Conservation (phyloP, 2,888 invertebrate species). For the Clitarchus hookeri region DNA sequence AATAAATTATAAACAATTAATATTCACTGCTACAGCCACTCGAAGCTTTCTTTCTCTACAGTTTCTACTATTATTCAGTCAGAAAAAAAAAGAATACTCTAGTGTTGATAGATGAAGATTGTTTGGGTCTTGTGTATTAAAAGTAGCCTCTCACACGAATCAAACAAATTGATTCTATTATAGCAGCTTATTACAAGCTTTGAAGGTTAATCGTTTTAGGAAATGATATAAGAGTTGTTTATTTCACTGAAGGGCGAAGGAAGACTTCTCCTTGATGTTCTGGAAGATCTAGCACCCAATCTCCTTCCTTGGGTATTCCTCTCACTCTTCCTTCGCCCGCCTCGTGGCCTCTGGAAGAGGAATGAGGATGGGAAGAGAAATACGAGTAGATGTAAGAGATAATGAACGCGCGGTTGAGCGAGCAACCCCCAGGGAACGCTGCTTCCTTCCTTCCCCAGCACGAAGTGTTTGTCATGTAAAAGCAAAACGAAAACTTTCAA, state of each 20-base stretch:
- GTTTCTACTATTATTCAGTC: neutral
- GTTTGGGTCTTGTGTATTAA: neutral
- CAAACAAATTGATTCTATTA: constrained; percentile 14
- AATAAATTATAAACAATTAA: too few species aligned
- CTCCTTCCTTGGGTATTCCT: neutral
- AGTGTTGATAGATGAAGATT: neutral
- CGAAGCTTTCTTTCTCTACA: too few species aligned
- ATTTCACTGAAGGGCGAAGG: constrained; percentile 8
- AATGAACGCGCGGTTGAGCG: neutral
- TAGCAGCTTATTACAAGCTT: constrained; percentile 14
- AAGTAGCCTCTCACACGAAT: constrained; percentile 1
- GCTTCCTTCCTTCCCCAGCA: neutral
- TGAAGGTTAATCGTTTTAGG: neutral
- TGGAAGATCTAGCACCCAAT: neutral
- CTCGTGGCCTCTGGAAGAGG: neutral
- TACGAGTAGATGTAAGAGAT: neutral
- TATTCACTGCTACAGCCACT: too few species aligned
- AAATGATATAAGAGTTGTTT: constrained; percentile 14
- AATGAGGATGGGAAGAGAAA: neutral
- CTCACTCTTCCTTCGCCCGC: neutral
- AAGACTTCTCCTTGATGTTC: neutral
- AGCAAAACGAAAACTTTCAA: too few species aligned
- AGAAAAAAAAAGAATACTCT: neutral
- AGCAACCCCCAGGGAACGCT: neutral
- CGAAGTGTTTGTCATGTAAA: neutral